Percentiles rank a stretch among this genome's conserved stretches.
Evolutionary conservation across 2,113 vertebrate genomes (phyloP).

Genomic region (Mesitornis unicolor): DNA sequence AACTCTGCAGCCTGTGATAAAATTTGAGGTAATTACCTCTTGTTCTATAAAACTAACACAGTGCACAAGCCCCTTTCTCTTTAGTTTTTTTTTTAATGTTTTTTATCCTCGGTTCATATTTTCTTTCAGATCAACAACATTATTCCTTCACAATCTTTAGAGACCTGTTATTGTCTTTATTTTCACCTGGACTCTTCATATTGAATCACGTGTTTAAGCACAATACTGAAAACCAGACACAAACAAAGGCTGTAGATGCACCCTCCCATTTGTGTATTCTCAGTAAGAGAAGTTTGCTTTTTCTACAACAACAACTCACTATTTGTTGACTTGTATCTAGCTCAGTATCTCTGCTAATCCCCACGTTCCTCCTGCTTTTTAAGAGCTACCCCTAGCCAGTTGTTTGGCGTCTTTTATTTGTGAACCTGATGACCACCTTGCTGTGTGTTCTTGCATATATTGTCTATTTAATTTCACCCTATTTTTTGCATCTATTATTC

Average conservation of each 20-base stretch:
- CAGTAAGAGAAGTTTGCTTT: not conserved
- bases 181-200: not conserved
- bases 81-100: not conserved
- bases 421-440: not conserved
- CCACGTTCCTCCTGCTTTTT: not conserved
- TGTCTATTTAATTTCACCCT: not conserved
- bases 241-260: not conserved
- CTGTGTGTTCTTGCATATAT: not conserved
- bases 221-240: not conserved
- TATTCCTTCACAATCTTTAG: not conserved
- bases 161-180: not conserved
- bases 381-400: not conserved
- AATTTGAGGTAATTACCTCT: not conserved
- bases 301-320: not conserved
- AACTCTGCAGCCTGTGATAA: not conserved
- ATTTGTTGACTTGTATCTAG: not conserved
- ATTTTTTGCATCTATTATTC: not conserved
- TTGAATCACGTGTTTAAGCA: not conserved
- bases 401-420: not conserved
- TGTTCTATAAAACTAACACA: not conserved
- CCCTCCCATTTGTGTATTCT: not conserved
- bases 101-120: not conserved
- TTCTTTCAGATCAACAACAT: not conserved
- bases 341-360: not conserved
- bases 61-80: not conserved